Base-by-base conservation (phyloP, 2,888 invertebrate genomes). In the Hirtodrosophila confusa region DNA sequence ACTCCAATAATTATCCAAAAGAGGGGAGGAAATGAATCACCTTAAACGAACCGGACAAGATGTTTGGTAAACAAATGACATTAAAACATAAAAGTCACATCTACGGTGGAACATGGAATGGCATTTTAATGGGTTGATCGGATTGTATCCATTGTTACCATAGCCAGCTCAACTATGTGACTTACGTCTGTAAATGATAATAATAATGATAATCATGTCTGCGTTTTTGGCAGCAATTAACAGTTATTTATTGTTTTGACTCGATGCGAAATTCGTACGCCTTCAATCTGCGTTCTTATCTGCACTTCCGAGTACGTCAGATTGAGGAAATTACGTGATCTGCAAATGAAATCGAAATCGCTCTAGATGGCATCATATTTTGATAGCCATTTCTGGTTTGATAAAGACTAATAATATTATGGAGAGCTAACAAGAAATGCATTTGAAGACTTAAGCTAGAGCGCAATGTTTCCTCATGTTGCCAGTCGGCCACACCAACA, bases 301-400 rank as follows among this genome's bases (percentile, higher is more conserved):
- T 39, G 23, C 64, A 68, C 45, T 80, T 80, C 85, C 85, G 75
- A 80, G 85, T 67, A 55, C 44, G 61, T 45, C 23, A 55, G 47
- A 27, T 62, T 63, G 68, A 72, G 55, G 72, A 68, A 75, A 57
- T 66, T 80, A 80, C 82, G 82, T 82, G 82, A 77, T 85, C 49
- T 51, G 49, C 48, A 58, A 60, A 33, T 33, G 44, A 55, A 65
- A 67, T 79, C 60, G 43, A 67, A 75, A 67, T 69, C 65, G 35
- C 45, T 57, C 60, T 24, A 45, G 69, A 58, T 76, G 64, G 76
- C 62, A 62, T 72, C 72, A 50, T 65, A 63, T 77, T 68, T 58
- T 55, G 65, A 55, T 67, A 51, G 45, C 55, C 54, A 66, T 60
- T 82, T 82, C 82, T 82, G 82, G 82, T 86, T 80, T 80, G 80